Conservation (phyloP, 2,113 vertebrate species). For the Planiliza haematocheilus region DNA sequence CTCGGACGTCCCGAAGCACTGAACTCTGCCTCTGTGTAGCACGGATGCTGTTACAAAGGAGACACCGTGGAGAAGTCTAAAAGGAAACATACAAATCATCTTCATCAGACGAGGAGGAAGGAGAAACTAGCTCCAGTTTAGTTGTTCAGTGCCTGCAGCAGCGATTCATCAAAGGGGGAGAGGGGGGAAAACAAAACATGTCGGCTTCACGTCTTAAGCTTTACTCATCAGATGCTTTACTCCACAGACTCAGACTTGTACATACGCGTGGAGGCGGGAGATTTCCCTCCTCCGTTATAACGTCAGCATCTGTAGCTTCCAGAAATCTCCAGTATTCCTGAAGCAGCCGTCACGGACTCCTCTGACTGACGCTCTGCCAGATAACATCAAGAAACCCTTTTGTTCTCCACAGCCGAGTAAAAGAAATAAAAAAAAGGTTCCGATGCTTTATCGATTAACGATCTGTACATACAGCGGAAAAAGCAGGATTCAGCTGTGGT, state of each 20-base stretch:
- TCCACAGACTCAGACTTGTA: constrained; percentile 51
- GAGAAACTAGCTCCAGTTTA: not conserved
- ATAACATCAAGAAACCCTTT: constrained; percentile 2
- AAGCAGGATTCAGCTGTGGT: constrained; percentile 2
- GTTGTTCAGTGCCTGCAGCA: constrained; percentile 70
- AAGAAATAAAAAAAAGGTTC: constrained; percentile 48
- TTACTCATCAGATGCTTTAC: constrained; percentile 79
- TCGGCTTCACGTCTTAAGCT: constrained; percentile 70
- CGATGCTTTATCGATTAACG: constrained; percentile 63
- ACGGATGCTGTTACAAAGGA: constrained; percentile 28
- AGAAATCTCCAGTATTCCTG: constrained; percentile 41
- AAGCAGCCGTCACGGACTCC: not conserved
- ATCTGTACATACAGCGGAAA: constrained; percentile 41
- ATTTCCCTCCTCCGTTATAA: constrained; percentile 12
- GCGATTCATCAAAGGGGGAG: constrained; percentile 22
- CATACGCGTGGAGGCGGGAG: constrained; percentile 48
- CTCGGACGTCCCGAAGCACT: constrained; percentile 24
- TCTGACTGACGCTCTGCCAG: constrained; percentile 26
- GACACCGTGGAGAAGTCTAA: not conserved
- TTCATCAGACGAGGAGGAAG: constrained; percentile 2
- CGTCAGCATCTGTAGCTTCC: constrained; percentile 66
- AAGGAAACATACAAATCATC: not conserved
- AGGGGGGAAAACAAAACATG: constrained; percentile 14
- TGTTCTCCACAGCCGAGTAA: constrained; percentile 10
- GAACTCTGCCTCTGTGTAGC: constrained; percentile 72